Percentiles rank a stretch among this genome's conserved stretches.
Evolutionary conservation across 2,888 invertebrate genomes (phyloP).

Genomic region (Catocala nupta): DNA sequence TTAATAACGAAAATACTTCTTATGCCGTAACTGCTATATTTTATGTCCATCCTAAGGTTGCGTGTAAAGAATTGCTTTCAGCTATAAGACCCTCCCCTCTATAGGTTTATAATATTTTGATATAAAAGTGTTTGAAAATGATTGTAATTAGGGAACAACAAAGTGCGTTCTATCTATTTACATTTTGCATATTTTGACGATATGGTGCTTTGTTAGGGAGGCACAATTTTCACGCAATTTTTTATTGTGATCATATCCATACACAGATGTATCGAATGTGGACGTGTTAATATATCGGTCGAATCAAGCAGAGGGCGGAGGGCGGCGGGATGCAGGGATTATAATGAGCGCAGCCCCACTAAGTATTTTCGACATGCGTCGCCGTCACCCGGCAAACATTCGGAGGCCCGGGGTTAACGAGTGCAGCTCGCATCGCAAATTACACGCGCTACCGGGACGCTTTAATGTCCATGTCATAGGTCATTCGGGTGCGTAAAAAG

Average conservation of each 20-base stretch:
- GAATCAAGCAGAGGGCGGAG: constrained; percentile 69
- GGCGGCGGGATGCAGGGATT: constrained; percentile 76
- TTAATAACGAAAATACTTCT: too few species aligned
- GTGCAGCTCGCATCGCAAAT: constrained; percentile 70
- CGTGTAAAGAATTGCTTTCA: too few species aligned
- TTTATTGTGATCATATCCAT: constrained; percentile 58
- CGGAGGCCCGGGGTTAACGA: constrained; percentile 72
- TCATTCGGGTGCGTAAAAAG: constrained; percentile 44
- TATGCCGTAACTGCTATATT: too few species aligned
- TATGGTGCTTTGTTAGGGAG: neutral
- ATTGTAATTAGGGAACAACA: too few species aligned
- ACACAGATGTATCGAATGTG: constrained; percentile 57
- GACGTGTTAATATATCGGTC: constrained; percentile 85
- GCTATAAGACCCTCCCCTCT: too few species aligned
- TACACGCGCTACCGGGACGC: constrained; percentile 66
- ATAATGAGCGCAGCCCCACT: constrained; percentile 86
- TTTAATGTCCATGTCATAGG: constrained; percentile 63
- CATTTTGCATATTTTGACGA: too few species aligned
- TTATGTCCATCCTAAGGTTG: too few species aligned
- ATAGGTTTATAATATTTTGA: too few species aligned
- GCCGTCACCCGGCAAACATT: constrained; percentile 86
- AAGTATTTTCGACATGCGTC: constrained; percentile 87
- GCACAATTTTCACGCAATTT: constrained; percentile 7
- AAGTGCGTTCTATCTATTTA: too few species aligned
- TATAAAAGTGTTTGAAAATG: too few species aligned